These are phyloP conservation scores for Masnerella sp. DNA, from an alignment of 2,888 invertebrate genomes.

Conservation along the genomic window DNA sequence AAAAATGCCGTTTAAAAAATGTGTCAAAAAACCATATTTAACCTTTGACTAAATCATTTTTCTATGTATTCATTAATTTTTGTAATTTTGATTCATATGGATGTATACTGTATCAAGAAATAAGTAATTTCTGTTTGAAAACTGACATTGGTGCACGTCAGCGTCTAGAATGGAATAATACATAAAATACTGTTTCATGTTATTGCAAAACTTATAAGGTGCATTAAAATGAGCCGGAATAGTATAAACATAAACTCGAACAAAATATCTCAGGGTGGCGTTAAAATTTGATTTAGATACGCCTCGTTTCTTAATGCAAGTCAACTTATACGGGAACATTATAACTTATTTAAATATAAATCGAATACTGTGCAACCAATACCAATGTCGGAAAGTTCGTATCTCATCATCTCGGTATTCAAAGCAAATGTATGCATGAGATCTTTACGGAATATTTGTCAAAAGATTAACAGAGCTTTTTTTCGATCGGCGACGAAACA, in stretches of 20 bases:
- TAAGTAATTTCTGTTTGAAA: too few species aligned
- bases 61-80: too few species aligned
- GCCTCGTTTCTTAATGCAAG: constrained; percentile 35
- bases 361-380: constrained; percentile 39
- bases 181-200: too few species aligned
- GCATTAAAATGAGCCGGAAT: too few species aligned
- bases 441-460: constrained; percentile 39
- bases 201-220: too few species aligned
- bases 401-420: constrained; percentile 30
- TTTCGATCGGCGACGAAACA: neutral
- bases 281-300: constrained; percentile 26
- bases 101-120: too few species aligned
- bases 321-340: constrained; percentile 29
- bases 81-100: too few species aligned
- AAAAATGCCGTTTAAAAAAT: too few species aligned
- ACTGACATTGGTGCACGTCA: too few species aligned
- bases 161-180: too few species aligned
- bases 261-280: constrained; percentile 1
- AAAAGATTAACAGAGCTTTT: constrained; percentile 26
- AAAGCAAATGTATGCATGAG: constrained; percentile 48
- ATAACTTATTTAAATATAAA: constrained; percentile 57
- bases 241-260: constrained; percentile 3
- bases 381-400: constrained; percentile 31
- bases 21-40: too few species aligned
- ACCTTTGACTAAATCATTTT: too few species aligned